A percentile compares a stretch with the other conserved stretches of the same genome.
These are phyloP conservation scores for Netelia melanura DNA, from an alignment of 2,888 invertebrate genomes.

Conservation along the genomic window DNA sequence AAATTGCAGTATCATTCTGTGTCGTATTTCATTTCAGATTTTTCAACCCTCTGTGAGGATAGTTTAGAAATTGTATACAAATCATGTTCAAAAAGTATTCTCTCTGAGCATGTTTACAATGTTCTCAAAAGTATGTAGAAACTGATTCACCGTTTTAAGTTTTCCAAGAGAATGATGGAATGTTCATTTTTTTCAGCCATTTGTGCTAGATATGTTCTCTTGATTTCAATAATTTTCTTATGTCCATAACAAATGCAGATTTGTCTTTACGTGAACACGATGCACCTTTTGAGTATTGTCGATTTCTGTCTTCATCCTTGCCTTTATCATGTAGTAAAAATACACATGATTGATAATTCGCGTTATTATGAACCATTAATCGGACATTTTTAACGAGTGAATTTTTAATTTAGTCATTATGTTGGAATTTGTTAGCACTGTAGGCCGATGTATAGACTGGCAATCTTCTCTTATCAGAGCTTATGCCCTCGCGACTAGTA, in stretches of 20 bases:
- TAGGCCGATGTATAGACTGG: constrained; percentile 85
- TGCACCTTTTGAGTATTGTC: neutral
- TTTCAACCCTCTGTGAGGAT: neutral
- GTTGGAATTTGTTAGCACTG: constrained; percentile 86
- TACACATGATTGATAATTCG: neutral
- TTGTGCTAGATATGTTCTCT: constrained; percentile 2
- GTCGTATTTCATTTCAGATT: neutral
- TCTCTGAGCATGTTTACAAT: neutral
- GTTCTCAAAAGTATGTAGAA: neutral
- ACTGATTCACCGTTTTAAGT: neutral
- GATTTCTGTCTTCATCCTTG: neutral
- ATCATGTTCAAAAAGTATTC: neutral
- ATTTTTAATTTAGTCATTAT: constrained; percentile 83
- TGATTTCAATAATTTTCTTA: constrained; percentile 15
- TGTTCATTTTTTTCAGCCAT: constrained; percentile 46
- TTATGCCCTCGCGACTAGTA: constrained; percentile 84
- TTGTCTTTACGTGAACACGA: neutral
- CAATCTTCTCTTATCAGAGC: constrained; percentile 86
- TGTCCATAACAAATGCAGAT: constrained; percentile 31
- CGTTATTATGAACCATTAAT: no score
- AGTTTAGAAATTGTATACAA: neutral
- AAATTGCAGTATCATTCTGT: neutral
- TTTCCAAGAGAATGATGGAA: constrained; percentile 48
- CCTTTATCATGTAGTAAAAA: neutral
- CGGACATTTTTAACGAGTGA: neutral